Evolutionary conservation across 2,113 vertebrate genomes (phyloP).

Genomic region (Oenanthe melanoleuca): DNA sequence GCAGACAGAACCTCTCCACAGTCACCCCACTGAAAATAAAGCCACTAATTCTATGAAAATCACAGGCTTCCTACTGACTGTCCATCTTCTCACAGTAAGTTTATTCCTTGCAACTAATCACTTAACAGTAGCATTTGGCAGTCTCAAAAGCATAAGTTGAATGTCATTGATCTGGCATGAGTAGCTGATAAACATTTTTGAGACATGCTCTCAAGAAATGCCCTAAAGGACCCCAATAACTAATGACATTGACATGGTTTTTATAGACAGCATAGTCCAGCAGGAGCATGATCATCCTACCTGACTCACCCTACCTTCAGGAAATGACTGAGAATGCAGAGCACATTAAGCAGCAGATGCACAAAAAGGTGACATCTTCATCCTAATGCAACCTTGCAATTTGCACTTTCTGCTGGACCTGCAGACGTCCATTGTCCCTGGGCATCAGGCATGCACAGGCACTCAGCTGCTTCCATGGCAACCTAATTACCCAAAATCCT

Average conservation of each 20-base stretch:
- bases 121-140: not conserved
- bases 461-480: conserved; percentile 28
- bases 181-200: not conserved
- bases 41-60: not conserved
- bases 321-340: not conserved
- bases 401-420: conserved; percentile 1
- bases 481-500: conserved; percentile 30
- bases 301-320: not conserved
- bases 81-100: not conserved
- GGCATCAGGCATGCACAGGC: conserved; percentile 21
- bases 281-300: not conserved
- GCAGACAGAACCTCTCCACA: not conserved
- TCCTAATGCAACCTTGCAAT: not conserved
- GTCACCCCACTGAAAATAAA: not conserved
- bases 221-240: not conserved
- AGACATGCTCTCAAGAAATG: not conserved
- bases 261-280: not conserved
- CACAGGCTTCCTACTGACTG: not conserved
- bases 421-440: conserved; percentile 8
- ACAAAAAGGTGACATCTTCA: not conserved
- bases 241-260: not conserved
- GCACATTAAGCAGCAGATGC: not conserved
- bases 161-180: not conserved
- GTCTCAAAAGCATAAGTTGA: not conserved
- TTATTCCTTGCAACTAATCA: not conserved